Percentiles rank a stretch among this genome's conserved stretches.
These are phyloP conservation scores for Esperia sulphurella DNA, from an alignment of 2,888 invertebrate genomes.

Conservation along the genomic window DNA sequence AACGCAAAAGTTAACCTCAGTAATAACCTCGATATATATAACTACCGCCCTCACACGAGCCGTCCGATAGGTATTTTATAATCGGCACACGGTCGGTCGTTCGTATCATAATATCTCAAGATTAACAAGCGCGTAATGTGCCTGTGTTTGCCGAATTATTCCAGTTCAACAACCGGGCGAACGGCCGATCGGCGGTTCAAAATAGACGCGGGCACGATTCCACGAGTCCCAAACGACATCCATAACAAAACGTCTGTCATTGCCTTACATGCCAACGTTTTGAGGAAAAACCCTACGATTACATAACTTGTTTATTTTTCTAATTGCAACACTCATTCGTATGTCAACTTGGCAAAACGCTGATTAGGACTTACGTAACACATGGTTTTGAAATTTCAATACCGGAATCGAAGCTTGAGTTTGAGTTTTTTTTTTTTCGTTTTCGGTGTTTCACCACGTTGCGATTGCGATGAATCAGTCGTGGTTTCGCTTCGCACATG, in stretches of 20 bases:
- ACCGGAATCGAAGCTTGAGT: conserved; percentile 17
- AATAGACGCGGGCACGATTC: conserved; percentile 68
- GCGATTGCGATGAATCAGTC: conserved; percentile 29
- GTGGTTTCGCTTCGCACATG: conserved; percentile 38
- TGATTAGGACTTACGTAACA: conserved; percentile 20
- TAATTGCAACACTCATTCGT: conserved; percentile 21
- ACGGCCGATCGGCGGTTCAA: conserved; percentile 70
- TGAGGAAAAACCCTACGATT: conserved; percentile 9
- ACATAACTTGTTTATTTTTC: conserved; percentile 8
- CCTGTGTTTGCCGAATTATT: conserved; percentile 76
- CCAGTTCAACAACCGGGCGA: conserved; percentile 77
- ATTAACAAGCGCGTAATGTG: conserved; percentile 69
- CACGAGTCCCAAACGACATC: conserved; percentile 44
- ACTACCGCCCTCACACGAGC: conserved; percentile 4
- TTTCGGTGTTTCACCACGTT: conserved; percentile 16
- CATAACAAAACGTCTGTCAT: conserved; percentile 34
- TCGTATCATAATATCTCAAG: conserved; percentile 52
- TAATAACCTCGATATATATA: conserved; percentile 4
- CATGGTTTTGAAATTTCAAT: conserved; percentile 23
- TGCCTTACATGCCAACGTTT: background rate
- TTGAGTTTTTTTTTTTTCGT: conserved; percentile 10
- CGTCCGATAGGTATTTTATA: conserved; percentile 36
- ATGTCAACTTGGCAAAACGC: conserved; percentile 10
- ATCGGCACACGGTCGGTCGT: conserved; percentile 34
- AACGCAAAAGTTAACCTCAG: background rate